Base-by-base conservation (phyloP, 2,888 invertebrate species). In the Timema podura region DNA sequence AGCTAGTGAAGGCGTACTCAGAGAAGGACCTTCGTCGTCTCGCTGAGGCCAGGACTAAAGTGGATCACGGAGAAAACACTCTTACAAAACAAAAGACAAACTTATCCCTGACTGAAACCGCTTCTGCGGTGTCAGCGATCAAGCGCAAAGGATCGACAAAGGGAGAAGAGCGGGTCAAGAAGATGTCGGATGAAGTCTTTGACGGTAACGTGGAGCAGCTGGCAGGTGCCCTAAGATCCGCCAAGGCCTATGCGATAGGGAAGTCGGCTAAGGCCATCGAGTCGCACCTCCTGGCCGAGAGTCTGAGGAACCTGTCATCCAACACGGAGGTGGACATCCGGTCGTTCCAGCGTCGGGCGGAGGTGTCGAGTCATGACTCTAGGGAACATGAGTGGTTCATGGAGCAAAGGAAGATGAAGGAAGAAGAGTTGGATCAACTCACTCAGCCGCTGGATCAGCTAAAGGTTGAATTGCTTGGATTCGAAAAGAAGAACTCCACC, bases 261-360 rank as follows among this genome's bases (percentile, higher is more conserved):
- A 91, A 89, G 83, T 91, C 92, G 5, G 91, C 91, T 7, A 88
- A 85, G 77, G 88, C 88, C 64, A 93, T 93, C 72, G 89, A 80
- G 73, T 79, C 79, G 67, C 79, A 81, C 16, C 72, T 83, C 59
- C 80, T 90, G 61, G 84, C 86, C 54, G 87, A 89, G 75, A 88
- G 84, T 72, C 79, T 81, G 74, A 82, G 80, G 73, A 83, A 84
- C 75, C 83, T 89, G 51, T 82, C 83, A 0, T 82, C 82, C 79
- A 80, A 80, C 76, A 79, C 82, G 8, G 81, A 81, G 68, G 76
- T 82, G 65, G 83, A 84, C 16, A 79, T 83, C 67, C 78, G 81
- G 13, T 78, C 80, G 51, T 79, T 77, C 66, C 81, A 81, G 73
- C 64, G 73, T 9, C 79, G 80, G 45, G 75, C 76, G 6, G 74